Evolutionary conservation across 2,113 vertebrate genomes (phyloP), one percentile per base, ranked within the genome.

Genomic region (Hymenochirus boettgeri): DNA sequence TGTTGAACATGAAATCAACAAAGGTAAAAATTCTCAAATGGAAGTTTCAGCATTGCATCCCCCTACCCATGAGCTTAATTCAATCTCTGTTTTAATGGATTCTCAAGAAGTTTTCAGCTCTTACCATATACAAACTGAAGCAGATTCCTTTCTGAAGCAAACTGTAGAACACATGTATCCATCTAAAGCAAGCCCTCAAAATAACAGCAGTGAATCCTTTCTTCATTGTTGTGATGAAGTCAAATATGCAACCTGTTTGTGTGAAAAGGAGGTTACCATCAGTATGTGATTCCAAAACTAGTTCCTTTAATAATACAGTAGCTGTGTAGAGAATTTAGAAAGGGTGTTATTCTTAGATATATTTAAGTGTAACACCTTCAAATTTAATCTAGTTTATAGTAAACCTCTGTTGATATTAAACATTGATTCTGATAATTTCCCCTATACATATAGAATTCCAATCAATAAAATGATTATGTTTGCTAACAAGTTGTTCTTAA

Each of bases 211-310:
- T 21, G 57, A 53, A 69, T 29, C 54, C 46, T 4, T 60, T 26
- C 15, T 73, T 51, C 75, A 79, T 66, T 90, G 85, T 74, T 77
- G 83, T 82, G 80, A 77, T 76, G 71, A 64, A 57, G 52, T 73
- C 76, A 75, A 74, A 81, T 77, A 77, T 61, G 65, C 80, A 78
- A 73, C 73, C 74, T 88, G 86, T 83, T 78, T 80, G 57, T 92
- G 90, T 82, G 85, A 2, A 85, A 71, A 76, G 79, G 81, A 86
- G 75, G 27, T 87, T 58, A 82, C 79, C 72, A 81, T 86, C 86
- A 88, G 92, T 94, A 95, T 79, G 91, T 93, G 65, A n/a, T n/a
- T n/a, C n/a, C n/a, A n/a, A n/a, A n/a, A n/a, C n/a, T n/a, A n/a
- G n/a, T n/a, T n/a, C n/a, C n/a, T n/a, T n/a, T n/a, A n/a, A n/a